phyloP scores from a whole-genome alignment of 2,113 vertebrate species.

The Python bivittatus region DNA sequence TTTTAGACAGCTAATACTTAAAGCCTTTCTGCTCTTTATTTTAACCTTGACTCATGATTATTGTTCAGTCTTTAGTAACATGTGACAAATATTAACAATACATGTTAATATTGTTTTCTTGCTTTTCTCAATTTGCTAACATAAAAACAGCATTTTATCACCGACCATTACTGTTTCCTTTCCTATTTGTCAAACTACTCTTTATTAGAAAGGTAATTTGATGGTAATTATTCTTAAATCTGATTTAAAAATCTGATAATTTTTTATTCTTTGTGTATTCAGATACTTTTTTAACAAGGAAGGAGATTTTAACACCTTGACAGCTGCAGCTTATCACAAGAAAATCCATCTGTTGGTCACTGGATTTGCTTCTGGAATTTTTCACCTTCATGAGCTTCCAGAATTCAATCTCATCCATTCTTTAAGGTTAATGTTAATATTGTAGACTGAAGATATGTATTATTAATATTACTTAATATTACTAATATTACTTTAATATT shows the following conservation, averaged over 20 bases:
- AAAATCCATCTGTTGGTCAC: constrained; percentile 87
- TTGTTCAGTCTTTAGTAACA: neutral
- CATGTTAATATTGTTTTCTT: neutral
- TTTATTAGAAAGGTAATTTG: neutral
- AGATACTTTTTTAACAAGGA: constrained; percentile 97
- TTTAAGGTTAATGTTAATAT: constrained; percentile 81
- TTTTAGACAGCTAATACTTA: neutral
- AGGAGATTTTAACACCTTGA: constrained; percentile 90
- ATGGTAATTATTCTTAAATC: neutral
- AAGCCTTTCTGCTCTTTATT: neutral
- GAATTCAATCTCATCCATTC: constrained; percentile 95
- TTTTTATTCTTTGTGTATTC: neutral
- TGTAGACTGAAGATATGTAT: neutral
- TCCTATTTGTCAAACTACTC: neutral
- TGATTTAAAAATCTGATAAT: neutral
- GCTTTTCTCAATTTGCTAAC: neutral
- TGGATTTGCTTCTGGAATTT: constrained; percentile 90
- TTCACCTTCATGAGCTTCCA: constrained; percentile 94
- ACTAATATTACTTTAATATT: too few species aligned
- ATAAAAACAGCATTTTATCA: neutral
- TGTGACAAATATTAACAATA: neutral
- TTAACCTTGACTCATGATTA: neutral
- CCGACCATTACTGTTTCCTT: neutral
- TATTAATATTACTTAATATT: too few species aligned
- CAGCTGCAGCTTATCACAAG: constrained; percentile 87